Evolutionary conservation across 2,113 vertebrate genomes (phyloP), one percentile per base, ranked within the genome.

Genomic region (Lophochroa leadbeateri): DNA sequence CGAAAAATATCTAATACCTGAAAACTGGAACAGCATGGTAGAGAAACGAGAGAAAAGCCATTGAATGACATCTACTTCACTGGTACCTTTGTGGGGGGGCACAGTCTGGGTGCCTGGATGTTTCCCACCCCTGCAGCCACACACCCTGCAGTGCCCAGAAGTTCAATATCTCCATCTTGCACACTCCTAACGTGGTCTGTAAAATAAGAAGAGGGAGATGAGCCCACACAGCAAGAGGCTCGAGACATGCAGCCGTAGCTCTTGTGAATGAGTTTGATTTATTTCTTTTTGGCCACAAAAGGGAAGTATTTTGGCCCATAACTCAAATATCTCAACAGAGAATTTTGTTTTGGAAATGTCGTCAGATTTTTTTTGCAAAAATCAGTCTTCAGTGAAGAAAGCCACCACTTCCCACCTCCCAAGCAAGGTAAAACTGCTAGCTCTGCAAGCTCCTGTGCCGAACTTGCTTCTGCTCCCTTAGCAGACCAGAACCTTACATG

Each of bases 401-500:
- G 33, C 6, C 35, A n/a, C 23, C 17, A 17, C 46, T 85, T 86
- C 77, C 74, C 57, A 74, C 25, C 75, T 82, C n/a, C 41, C 47
- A 65, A 17, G 77, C 29, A 72, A 79, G 31, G 57, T 72, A 68
- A 79, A 76, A 77, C 49, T 43, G 23, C 64, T 86, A 79, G 88
- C 39, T 6, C 64, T 68, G 23, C 60, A 81, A 81, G 13, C 10
- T 92, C 43, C 46, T 37, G 2, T 33, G 63, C 21, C 4, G 3
- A 78, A 84, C 47, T 69, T 58, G 13, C 49, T 96, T 63, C 70
- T 94, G 55, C 76, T 95, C 72, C 86, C 27, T 41, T 90, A 81
- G 76, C 86, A 90, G 92, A 88, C 77, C 76, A 94, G 94, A 97
- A 87, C 88, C 74, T 69, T 72, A 39, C 72, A 93, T 82, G 77